These are phyloP conservation scores for Echinops telfairi DNA, from an alignment of 2,113 vertebrate genomes.

Conservation along the genomic window DNA sequence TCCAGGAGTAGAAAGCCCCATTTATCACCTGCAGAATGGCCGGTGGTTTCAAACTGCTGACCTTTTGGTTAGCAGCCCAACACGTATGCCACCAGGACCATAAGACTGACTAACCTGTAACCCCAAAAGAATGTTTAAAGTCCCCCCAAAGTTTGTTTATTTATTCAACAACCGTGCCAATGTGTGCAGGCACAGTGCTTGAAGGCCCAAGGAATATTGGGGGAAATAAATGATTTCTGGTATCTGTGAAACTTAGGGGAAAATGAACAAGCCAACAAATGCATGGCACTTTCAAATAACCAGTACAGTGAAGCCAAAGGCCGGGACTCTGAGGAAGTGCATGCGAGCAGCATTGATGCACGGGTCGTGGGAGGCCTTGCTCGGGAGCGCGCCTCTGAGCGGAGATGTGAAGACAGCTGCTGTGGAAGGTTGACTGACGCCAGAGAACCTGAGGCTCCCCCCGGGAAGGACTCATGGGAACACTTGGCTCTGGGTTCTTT, in stretches of 20 bases:
- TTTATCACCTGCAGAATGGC: too few species aligned
- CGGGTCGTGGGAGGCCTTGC: accelerated
- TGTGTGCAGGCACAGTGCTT: neutral
- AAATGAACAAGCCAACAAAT: neutral
- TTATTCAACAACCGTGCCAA: neutral
- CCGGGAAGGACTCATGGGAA: neutral
- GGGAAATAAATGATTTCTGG: neutral
- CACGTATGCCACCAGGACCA: too few species aligned
- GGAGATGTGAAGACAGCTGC: neutral
- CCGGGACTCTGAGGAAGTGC: neutral
- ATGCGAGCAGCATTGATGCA: neutral
- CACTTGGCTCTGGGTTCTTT: neutral
- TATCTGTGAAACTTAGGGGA: neutral
- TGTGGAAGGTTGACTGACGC: neutral
- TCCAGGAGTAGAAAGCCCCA: too few species aligned
- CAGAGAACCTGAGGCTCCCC: neutral
- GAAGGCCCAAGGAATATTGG: neutral
- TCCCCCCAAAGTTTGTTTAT: neutral
- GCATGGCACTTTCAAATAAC: neutral
- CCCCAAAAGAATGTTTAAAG: neutral
- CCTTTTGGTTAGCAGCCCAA: too few species aligned
- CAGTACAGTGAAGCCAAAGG: neutral
- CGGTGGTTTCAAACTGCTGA: too few species aligned
- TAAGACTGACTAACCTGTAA: neutral
- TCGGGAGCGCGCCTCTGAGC: too few species aligned